Base-by-base conservation (phyloP, 2,113 vertebrate species). In the Panthera uncia region DNA sequence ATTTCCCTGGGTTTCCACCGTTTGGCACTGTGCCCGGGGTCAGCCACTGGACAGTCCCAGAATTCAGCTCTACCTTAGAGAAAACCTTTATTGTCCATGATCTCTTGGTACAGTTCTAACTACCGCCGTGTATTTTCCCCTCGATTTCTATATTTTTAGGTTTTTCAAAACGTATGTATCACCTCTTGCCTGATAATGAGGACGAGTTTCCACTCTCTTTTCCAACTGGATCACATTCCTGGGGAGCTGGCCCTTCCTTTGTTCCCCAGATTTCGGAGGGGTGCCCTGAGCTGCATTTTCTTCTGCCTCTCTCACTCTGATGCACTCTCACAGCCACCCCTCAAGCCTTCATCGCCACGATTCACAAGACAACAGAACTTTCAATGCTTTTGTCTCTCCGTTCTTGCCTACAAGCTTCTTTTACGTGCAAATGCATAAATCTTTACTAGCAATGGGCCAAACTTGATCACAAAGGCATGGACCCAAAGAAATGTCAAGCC, bases 51-150 rank as follows among this genome's bases (percentile, higher is more conserved):
- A 95, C 82, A 84, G 41, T 97, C 69, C 33, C 95, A 96, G 82
- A 98, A 97, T 92, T 80, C 85, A 95, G 79, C 36, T 89, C 94
- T 94, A 91, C 80, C 23, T 61, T 97, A 38, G 18, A 91, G 95
- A 78, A 96, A 94, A 89, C 79, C 91, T 95, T 65, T 71, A 94
- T 50, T 79, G 76, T 27, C 91, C 41, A 45, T 61, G 25, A 98
- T 78, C 97, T 97, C 41, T 73, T 95, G 48, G 3, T 41, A n/a
- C n/a, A 95, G n/a, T 92, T 94, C 45, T 81, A 84, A 96, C 25
- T 61, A 88, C 29, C 68, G 4, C 61, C 45, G 63, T 41, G 36
- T 76, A 89, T 92, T 71, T 73, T 50, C 5, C 25, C 55, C 48
- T 74, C 0, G 0, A 71, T 76, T 79, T 41, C 50, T 81, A 7